Evolutionary conservation across 2,888 invertebrate genomes (phyloP).

Genomic region (Bursaphelenchus okinawaensis): DNA sequence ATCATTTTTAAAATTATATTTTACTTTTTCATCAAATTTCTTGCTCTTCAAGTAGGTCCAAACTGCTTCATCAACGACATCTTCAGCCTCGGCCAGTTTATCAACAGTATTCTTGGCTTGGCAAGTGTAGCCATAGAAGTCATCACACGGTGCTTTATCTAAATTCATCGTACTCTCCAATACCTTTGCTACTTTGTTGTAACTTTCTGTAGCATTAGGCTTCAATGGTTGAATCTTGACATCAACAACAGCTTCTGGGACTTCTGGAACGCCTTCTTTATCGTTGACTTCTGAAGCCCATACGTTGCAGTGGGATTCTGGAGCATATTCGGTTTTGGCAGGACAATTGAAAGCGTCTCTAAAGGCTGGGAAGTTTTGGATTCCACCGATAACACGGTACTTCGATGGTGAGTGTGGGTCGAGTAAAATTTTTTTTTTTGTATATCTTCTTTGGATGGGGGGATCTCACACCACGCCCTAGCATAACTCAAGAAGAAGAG

Average conservation of each 20-base stretch:
- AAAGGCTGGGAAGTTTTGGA: constrained; percentile 56
- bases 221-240: neutral
- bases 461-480: constrained; percentile 45
- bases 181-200: neutral
- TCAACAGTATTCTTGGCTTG: constrained; percentile 18
- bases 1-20: too few species aligned
- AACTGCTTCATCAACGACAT: neutral
- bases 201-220: neutral
- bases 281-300: constrained; percentile 28
- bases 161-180: neutral
- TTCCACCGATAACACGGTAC: constrained; percentile 43
- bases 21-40: too few species aligned
- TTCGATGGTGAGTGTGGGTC: constrained; percentile 49
- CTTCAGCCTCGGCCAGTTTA: neutral
- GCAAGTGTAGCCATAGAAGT: constrained; percentile 49
- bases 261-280: neutral
- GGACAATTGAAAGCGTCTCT: constrained; percentile 52
- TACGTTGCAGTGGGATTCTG: constrained; percentile 42
- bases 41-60: neutral
- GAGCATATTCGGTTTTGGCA: constrained; percentile 37
- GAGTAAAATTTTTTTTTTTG: constrained; percentile 35
- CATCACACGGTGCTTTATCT: constrained; percentile 37
- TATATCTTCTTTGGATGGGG: constrained; percentile 21
- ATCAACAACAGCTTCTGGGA: neutral
- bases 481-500: constrained; percentile 53